These are phyloP conservation scores for Eulemur rubriventer DNA, from an alignment of 2,797 vertebrate genomes.

Conservation along the genomic window DNA sequence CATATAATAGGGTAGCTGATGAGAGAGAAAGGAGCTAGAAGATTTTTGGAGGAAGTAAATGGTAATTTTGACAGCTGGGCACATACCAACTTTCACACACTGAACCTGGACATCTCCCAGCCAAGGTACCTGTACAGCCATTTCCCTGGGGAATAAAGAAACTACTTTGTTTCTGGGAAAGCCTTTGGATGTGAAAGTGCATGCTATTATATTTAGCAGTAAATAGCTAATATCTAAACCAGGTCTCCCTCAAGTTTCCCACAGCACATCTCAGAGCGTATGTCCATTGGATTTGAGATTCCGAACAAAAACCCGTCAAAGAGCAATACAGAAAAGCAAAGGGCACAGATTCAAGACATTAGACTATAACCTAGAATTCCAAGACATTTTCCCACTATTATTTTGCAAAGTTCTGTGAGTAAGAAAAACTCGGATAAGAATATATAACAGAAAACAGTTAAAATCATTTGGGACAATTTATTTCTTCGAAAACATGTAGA, in stretches of 20 bases:
- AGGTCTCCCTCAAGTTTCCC: not conserved
- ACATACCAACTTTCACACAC: not conserved
- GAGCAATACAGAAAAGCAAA: not conserved
- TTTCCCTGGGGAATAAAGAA: not conserved
- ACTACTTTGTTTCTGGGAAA: not conserved
- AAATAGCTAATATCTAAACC: not conserved
- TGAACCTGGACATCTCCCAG: not conserved
- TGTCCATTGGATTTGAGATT: not conserved
- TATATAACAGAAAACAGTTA: not conserved
- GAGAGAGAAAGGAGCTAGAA: not conserved
- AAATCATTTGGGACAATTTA: not conserved
- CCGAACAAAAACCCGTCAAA: not conserved
- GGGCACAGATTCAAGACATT: not conserved
- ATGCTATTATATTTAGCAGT: not conserved
- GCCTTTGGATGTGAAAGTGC: not conserved
- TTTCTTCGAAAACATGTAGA: not conserved
- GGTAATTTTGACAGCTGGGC: not conserved
- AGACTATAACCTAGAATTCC: not conserved
- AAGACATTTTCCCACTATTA: not conserved
- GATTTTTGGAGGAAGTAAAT: not conserved
- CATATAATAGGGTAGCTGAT: not conserved
- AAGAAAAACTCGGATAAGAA: slow-evolving; percentile 6
- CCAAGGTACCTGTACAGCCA: not conserved
- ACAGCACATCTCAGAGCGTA: not conserved
- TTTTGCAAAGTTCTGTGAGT: not conserved